These are phyloP conservation scores for Magallana gigas DNA, from an alignment of 1,140 invertebrate species.

Conservation along the genomic window DNA sequence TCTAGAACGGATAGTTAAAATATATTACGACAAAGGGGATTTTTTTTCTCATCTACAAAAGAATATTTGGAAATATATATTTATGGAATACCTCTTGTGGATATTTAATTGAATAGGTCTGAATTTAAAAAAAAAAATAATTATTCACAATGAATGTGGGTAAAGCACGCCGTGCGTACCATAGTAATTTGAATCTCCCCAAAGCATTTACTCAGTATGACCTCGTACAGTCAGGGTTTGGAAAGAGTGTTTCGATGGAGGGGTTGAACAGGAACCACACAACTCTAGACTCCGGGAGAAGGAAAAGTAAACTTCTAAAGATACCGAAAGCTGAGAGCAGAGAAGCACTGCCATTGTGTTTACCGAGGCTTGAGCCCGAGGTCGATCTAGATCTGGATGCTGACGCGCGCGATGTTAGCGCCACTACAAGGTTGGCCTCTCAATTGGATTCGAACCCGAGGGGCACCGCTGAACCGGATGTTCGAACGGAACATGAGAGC, in stretches of 20 bases:
- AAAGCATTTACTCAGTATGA: constrained; percentile 55
- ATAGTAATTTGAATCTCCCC: constrained; percentile 54
- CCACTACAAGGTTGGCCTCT: constrained; percentile 19
- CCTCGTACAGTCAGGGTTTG: constrained; percentile 41
- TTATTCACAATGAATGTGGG: neutral
- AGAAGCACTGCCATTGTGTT: constrained; percentile 45
- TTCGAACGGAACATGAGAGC: constrained; percentile 9
- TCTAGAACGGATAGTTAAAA: neutral
- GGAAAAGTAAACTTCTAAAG: constrained; percentile 11
- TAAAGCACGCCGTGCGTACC: constrained; percentile 42
- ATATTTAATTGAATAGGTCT: neutral
- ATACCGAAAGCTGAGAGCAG: constrained; percentile 8
- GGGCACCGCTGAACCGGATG: neutral
- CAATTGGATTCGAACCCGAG: neutral
- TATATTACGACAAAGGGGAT: neutral
- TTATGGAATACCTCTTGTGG: neutral
- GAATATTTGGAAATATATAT: neutral
- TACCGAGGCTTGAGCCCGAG: constrained; percentile 54
- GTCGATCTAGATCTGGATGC: constrained; percentile 50
- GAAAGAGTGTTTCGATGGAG: constrained; percentile 53
- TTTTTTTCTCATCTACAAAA: neutral
- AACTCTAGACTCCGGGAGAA: neutral
- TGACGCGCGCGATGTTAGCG: constrained; percentile 48
- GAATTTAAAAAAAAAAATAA: neutral
- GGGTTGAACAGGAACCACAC: constrained; percentile 46